Evolutionary conservation across 2,888 invertebrate genomes (phyloP), one percentile per base, ranked within the genome.

Genomic region (Microplitis deprimator): DNA sequence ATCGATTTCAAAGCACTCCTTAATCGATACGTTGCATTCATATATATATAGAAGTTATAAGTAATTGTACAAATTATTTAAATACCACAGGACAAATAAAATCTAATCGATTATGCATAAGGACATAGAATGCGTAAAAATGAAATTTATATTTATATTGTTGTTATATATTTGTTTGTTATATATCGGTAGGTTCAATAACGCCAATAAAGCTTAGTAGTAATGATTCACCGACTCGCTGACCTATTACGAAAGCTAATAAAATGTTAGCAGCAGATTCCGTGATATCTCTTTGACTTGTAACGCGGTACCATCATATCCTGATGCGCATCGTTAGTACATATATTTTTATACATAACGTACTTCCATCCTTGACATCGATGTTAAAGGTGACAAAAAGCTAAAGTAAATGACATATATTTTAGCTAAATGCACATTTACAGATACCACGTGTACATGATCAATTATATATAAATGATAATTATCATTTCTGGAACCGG

Each of bases 231-330:
- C 41, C 73, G 64, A 76, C 76, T 80, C 81, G 83, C 79, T 83
- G 86, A 87, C 87, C 87, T 87, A 87, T 87, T 87, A 84, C 85
- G 85, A 85, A 87, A 87, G 79, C 80, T 78, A 85, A 85, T 85
- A 85, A 87, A 87, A 87, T 85, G 83, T 79, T 84, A 80, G 78
- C 79, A 74, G 81, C 77, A 73, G 82, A 86, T 83, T 82, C 84
- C 82, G 71, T 79, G 77, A 79, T 78, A 59, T 69, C 67, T 76
- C 60, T 77, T 67, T 67, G 61, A 73, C 74, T 70, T 59, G 71
- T 65, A 65, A 64, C 61, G 16, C 13, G 65, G 60, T 40, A 73
- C 73, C 68, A 10, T 61, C 67, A 50, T 13, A 50, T 50, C 50
- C 50, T 50, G 50, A 50, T 50, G 50, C 50, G 13, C 50, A 13